phyloP scores from a whole-genome alignment of 2,797 vertebrate genomes.

The Anguilla anguilla region DNA sequence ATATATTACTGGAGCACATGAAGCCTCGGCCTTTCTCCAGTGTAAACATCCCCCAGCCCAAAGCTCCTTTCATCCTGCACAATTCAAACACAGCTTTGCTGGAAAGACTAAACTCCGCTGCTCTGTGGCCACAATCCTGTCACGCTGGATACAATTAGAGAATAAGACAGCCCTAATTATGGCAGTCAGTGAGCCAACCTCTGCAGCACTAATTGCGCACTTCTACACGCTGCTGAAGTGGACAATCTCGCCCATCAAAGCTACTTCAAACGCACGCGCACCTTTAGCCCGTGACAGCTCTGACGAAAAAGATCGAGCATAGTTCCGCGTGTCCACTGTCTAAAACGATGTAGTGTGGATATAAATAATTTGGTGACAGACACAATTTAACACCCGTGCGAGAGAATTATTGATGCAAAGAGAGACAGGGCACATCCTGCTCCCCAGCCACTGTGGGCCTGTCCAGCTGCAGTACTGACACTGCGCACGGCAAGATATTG shows the following conservation, averaged over 20 bases:
- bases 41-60: conserved; percentile 57
- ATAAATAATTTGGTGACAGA: neutral
- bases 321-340: neutral
- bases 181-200: neutral
- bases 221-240: neutral
- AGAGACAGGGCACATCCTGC: neutral
- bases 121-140: neutral
- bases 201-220: neutral
- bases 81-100: neutral
- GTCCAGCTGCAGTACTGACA: neutral
- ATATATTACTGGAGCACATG: neutral
- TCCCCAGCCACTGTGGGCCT: neutral
- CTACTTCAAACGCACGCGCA: neutral
- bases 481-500: neutral
- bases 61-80: conserved; percentile 41
- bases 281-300: neutral
- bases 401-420: too few species aligned
- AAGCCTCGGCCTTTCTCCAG: conserved; percentile 34
- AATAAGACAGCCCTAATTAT: neutral
- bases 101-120: neutral
- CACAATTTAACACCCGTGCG: neutral
- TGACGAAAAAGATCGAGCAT: neutral
- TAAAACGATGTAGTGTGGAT: neutral
- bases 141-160: neutral
- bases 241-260: neutral